Base-by-base conservation (phyloP, 2,113 vertebrate species). In the Fulmarus glacialis region DNA sequence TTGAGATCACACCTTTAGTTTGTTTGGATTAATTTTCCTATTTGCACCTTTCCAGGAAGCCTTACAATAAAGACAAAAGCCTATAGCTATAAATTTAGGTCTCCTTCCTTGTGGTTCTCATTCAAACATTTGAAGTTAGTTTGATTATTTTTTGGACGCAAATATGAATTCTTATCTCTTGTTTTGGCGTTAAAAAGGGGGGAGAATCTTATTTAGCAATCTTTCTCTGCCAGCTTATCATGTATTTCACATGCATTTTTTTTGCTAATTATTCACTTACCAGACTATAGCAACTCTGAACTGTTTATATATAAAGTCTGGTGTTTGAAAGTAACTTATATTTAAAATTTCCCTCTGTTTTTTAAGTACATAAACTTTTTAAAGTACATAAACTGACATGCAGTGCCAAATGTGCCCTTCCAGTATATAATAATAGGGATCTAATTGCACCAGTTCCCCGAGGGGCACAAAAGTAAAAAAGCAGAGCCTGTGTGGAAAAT, bases 281-380 rank as follows among this genome's bases (percentile, higher is more conserved):
- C 73, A 94, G 89, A 92, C 87, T 92, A 30, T 38, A 85, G 60
- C 58, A 94, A 36, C 78, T 94, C 77, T 82, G 70, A 84, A 70
- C 45, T 96, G 97, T 96, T 97, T 96, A 96, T 87, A 66, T 94
- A 85, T 96, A 96, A 96, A 96, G 94, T 95, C 95, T 96, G 45
- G 45, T 79, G 70, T 94, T 96, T 93, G 78, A 92, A 95, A 66
- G 45, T 67, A 92, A 93, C 81, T 90, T 93, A 38, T 72, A 94
- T 94, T 91, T 94, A 52, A 97, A 89, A 72, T 85, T 91, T 79
- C 66, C 84, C 40, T 79, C 50, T 93, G 21, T 43, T 94, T 93
- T 89, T 90, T 62, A 91, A 91, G 63, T 63, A 42, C 68, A 63
- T 66, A 83, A 90, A 90, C 56, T 80, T 93, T 80, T 80, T 47